Percentiles rank a stretch among this genome's conserved stretches.
phyloP scores from a whole-genome alignment of 2,888 invertebrate genomes.

The Timema cristinae region DNA sequence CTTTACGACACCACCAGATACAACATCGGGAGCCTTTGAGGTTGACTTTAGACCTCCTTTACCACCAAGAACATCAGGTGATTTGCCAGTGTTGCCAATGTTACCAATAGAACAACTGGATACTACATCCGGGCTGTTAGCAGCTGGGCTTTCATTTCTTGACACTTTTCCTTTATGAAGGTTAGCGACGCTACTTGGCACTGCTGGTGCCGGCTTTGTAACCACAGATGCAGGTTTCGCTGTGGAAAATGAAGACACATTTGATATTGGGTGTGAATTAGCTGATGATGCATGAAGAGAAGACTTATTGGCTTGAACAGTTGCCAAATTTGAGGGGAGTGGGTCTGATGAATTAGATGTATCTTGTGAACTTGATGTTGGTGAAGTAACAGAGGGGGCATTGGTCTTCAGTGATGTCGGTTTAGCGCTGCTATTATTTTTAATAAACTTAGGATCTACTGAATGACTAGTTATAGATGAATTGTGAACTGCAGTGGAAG shows the following conservation, averaged over 20 bases:
- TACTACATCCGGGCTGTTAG: constrained; percentile 68
- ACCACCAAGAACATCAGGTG: constrained; percentile 45
- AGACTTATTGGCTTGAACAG: constrained; percentile 6
- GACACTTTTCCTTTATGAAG: not conserved
- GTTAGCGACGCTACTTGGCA: not conserved
- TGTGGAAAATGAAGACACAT: too few relatives aligned
- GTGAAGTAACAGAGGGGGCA: too few relatives aligned
- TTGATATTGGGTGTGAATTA: too few relatives aligned
- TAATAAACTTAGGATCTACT: too few relatives aligned
- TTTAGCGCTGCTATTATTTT: too few relatives aligned
- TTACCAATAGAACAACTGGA: constrained; percentile 56
- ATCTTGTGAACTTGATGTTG: too few relatives aligned
- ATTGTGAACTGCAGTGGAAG: too few relatives aligned
- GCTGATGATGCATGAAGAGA: not conserved
- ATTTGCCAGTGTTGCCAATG: constrained; percentile 19
- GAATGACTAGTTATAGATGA: too few relatives aligned
- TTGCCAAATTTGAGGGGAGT: too few relatives aligned
- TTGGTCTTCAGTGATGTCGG: too few relatives aligned
- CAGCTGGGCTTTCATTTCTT: constrained; percentile 39
- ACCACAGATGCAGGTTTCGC: not conserved
- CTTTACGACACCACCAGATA: not conserved
- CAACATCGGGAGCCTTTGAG: constrained; percentile 21
- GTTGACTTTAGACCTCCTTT: constrained; percentile 16
- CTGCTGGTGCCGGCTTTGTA: constrained; percentile 10
- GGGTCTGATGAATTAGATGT: too few relatives aligned